Evolutionary conservation across 1,140 invertebrate species (phyloP).

Genomic region (Patella vulgata): DNA sequence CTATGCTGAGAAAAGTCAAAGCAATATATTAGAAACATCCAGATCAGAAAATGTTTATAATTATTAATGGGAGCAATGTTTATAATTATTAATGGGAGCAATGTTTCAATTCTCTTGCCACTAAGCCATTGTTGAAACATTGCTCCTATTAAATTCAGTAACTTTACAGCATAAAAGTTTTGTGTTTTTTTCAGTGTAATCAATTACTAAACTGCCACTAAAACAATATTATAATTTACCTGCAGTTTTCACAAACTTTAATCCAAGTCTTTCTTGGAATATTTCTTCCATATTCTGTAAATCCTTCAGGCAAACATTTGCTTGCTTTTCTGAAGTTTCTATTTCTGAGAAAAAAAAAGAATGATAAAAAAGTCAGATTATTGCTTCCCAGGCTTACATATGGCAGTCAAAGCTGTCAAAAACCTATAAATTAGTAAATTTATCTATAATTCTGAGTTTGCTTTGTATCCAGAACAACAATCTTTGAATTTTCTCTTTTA

Average conservation of each 20-base stretch:
- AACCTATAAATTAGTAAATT: conserved; percentile 22
- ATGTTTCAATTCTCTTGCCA: too few species aligned
- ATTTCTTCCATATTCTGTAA: conserved; percentile 6
- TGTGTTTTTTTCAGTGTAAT: too few species aligned
- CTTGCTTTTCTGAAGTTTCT: conserved; percentile 8
- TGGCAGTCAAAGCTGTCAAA: conserved; percentile 12
- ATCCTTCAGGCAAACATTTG: conserved; percentile 19
- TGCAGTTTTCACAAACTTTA: conserved; percentile 25
- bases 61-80: too few species aligned
- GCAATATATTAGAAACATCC: too few species aligned
- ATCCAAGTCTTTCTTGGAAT: conserved; percentile 22
- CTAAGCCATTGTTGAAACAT: too few species aligned
- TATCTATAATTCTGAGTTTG: conserved; percentile 14
- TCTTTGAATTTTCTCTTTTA: conserved; percentile 8
- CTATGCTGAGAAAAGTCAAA: too few species aligned
- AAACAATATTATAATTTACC: too few species aligned
- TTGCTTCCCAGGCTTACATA: conserved; percentile 19
- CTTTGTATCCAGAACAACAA: conserved; percentile 12
- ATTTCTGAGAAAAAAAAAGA: conserved; percentile 7
- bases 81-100: too few species aligned
- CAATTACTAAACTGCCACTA: too few species aligned
- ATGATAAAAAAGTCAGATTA: background rate
- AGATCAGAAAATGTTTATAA: too few species aligned
- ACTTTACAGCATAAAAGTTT: too few species aligned
- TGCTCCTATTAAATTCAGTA: too few species aligned